These are phyloP conservation scores for Phymatocera aterrima DNA, from an alignment of 2,888 invertebrate species.

Conservation along the genomic window DNA sequence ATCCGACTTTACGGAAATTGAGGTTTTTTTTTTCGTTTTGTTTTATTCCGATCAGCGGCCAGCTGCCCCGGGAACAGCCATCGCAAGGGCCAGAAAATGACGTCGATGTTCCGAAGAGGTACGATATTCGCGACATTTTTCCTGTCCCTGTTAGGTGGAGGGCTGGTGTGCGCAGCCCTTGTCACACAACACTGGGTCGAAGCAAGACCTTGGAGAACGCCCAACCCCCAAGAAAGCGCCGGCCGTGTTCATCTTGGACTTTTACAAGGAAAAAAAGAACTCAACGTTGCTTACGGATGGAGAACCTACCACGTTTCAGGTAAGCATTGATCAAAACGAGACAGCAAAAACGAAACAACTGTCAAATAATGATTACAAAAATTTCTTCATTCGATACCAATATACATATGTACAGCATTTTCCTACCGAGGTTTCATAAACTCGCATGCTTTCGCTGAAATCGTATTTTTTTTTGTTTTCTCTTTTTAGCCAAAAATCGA, in stretches of 20 bases:
- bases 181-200: constrained; percentile 91
- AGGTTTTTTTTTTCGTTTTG: background rate
- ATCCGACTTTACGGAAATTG: too few species aligned
- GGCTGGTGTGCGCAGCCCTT: constrained; percentile 87
- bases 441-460: too few species aligned
- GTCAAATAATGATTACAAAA: too few species aligned
- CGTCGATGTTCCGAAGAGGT: constrained; percentile 82
- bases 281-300: constrained; percentile 90
- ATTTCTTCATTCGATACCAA: too few species aligned
- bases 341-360: too few species aligned
- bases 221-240: constrained; percentile 82
- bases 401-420: too few species aligned
- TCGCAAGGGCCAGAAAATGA: constrained; percentile 67
- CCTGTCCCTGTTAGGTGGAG: constrained; percentile 86
- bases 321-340: too few species aligned
- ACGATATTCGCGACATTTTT: constrained; percentile 90
- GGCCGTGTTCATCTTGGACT: constrained; percentile 90
- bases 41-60: background rate
- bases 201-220: constrained; percentile 82
- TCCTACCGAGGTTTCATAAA: too few species aligned
- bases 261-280: constrained; percentile 89
- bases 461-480: too few species aligned
- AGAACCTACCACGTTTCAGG: constrained; percentile 86
- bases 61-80: constrained; percentile 37
- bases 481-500: too few species aligned